Evolutionary conservation across 2,888 invertebrate genomes (phyloP).

Genomic region (Emmelina monodactyla): DNA sequence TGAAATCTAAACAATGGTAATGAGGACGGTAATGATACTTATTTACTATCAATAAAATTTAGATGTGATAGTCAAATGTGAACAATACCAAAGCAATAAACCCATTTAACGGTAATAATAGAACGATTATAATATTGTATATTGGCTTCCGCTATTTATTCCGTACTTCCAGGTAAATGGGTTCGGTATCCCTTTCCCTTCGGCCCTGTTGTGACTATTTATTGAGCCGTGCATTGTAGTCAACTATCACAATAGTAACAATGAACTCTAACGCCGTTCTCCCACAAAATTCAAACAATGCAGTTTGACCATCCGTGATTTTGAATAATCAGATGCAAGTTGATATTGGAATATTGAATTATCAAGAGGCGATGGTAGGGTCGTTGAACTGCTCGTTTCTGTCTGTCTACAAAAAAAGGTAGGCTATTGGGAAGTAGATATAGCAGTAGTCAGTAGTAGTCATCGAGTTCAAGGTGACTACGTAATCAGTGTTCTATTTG

Average conservation of each 20-base stretch:
- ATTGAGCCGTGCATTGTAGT: slow-evolving; percentile 37
- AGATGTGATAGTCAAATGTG: too few relatives aligned
- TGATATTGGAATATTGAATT: neutral
- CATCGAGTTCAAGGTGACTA: slow-evolving; percentile 45
- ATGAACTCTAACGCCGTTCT: slow-evolving; percentile 35
- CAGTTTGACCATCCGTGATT: slow-evolving; percentile 23
- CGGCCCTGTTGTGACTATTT: slow-evolving; percentile 34
- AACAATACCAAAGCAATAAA: too few relatives aligned
- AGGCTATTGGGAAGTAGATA: neutral
- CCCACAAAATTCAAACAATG: slow-evolving; percentile 39
- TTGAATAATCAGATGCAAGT: slow-evolving; percentile 15
- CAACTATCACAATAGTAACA: slow-evolving; percentile 31
- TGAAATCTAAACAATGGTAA: too few relatives aligned
- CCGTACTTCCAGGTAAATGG: neutral
- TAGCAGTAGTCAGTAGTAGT: slow-evolving; percentile 23
- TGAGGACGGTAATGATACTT: too few relatives aligned
- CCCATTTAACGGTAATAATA: neutral
- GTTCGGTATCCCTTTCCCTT: slow-evolving; percentile 19
- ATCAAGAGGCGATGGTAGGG: neutral
- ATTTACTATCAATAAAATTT: too few relatives aligned
- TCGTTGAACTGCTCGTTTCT: neutral
- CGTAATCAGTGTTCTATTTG: neutral
- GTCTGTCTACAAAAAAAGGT: neutral
- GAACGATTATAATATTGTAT: neutral
- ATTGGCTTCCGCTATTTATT: neutral